Percentiles rank a stretch among this genome's conserved stretches.
These are phyloP conservation scores for Dicerorhinus sumatrensis DNA, from an alignment of 2,113 vertebrate genomes.

Conservation along the genomic window DNA sequence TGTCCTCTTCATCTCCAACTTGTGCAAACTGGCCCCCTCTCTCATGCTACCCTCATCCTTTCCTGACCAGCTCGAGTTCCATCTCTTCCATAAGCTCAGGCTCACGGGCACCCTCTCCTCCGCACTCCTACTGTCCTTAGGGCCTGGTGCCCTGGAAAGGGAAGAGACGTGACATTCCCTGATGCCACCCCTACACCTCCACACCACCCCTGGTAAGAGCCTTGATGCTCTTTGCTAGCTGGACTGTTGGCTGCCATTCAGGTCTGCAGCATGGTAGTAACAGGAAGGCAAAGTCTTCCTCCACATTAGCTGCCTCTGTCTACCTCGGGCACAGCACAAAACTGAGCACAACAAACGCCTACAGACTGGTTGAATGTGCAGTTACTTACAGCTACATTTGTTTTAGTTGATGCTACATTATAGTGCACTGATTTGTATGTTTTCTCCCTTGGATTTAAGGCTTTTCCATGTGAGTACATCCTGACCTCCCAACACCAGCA, in stretches of 20 bases:
- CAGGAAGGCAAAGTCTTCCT: not conserved
- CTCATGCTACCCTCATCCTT: no score
- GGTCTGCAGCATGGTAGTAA: not conserved
- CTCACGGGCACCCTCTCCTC: not conserved
- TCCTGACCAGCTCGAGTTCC: not conserved
- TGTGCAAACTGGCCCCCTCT: not conserved
- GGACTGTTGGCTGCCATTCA: not conserved
- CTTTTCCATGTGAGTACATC: not conserved
- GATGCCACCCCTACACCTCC: not conserved
- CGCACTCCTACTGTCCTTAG: not conserved
- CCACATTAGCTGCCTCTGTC: not conserved
- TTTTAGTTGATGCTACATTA: not conserved
- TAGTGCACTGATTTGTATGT: fast-evolving
- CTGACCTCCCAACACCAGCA: not conserved
- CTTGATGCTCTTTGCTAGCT: fast-evolving
- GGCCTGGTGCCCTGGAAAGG: not conserved
- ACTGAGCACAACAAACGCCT: not conserved
- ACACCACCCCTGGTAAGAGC: not conserved
- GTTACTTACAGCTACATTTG: not conserved
- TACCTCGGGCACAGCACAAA: not conserved
- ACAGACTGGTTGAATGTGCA: fast-evolving
- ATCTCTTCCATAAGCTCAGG: not conserved
- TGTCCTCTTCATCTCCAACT: not conserved
- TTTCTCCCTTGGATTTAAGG: not conserved
- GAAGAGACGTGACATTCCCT: not conserved